A percentile compares a stretch with the other conserved stretches of the same genome.
Evolutionary conservation across 2,888 invertebrate genomes (phyloP).

Genomic region (Stegana nigrithorax): DNA sequence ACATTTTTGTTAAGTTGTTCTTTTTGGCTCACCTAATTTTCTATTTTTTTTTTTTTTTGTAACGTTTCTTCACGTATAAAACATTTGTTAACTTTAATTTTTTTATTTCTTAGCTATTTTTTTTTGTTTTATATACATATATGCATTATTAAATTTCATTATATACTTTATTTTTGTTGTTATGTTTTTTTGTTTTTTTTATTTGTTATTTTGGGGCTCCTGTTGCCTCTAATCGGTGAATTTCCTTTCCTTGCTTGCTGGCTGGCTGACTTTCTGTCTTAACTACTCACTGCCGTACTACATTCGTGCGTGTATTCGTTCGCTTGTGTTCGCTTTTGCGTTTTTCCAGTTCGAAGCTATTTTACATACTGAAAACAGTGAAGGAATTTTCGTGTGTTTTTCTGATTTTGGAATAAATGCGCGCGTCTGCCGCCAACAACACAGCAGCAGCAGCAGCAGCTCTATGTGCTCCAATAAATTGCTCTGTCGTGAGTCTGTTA

Average conservation of each 20-base stretch:
- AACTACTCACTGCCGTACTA: neutral
- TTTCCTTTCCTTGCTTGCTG: neutral
- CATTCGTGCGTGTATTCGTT: neutral
- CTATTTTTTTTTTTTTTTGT: neutral
- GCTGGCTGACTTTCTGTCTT: neutral
- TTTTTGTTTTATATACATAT: neutral
- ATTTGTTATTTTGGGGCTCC: neutral
- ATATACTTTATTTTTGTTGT: slow-evolving; percentile 16
- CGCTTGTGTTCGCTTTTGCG: slow-evolving; percentile 33
- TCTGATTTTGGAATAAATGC: slow-evolving; percentile 8
- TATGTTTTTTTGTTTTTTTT: slow-evolving; percentile 20
- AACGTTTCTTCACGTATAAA: no score
- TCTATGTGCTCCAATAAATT: no score
- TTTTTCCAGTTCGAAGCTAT: slow-evolving; percentile 53
- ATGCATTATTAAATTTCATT: neutral
- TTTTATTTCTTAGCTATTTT: neutral
- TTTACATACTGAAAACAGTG: slow-evolving; percentile 50
- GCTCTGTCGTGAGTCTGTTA: no score
- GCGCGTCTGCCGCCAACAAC: no score
- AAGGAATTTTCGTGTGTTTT: slow-evolving; percentile 32
- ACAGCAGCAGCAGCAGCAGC: no score
- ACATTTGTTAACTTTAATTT: no score
- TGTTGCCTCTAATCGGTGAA: slow-evolving; percentile 3
- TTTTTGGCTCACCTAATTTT: no score
- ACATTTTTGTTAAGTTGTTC: no score